Percentiles rank a stretch among this genome's conserved stretches.
Evolutionary conservation across 1,140 invertebrate species (phyloP).

Genomic region (Ephestia elutella): DNA sequence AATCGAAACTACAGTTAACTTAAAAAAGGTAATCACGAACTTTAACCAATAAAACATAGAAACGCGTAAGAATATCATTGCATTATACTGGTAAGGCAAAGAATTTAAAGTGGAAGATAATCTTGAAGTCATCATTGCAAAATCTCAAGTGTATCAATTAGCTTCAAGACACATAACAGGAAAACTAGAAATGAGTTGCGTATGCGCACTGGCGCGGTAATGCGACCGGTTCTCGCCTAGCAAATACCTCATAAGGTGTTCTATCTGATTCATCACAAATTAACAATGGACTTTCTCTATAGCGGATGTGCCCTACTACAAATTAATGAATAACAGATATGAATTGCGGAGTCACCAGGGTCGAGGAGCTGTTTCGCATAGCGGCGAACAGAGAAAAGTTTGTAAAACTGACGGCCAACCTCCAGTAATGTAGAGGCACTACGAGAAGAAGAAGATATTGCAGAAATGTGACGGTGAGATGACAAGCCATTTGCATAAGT

Average conservation of each 20-base stretch:
- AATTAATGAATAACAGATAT: neutral
- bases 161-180: neutral
- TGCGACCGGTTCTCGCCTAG: neutral
- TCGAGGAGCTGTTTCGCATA: no score
- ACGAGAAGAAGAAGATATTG: no score
- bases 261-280: constrained; percentile 1
- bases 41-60: no score
- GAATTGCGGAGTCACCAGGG: neutral
- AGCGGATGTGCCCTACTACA: neutral
- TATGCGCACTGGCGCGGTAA: neutral
- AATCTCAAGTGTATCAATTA: neutral
- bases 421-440: no score
- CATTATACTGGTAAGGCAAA: neutral
- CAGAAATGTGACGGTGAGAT: no score
- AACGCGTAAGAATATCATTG: no score
- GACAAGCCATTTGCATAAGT: no score
- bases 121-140: neutral
- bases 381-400: no score
- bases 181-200: neutral
- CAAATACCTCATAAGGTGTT: neutral
- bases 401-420: no score
- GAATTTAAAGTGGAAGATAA: neutral
- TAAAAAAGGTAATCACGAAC: no score
- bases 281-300: neutral
- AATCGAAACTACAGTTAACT: no score